Conservation (phyloP, 1,140 invertebrate genomes). For the Eupeodes corollae region DNA sequence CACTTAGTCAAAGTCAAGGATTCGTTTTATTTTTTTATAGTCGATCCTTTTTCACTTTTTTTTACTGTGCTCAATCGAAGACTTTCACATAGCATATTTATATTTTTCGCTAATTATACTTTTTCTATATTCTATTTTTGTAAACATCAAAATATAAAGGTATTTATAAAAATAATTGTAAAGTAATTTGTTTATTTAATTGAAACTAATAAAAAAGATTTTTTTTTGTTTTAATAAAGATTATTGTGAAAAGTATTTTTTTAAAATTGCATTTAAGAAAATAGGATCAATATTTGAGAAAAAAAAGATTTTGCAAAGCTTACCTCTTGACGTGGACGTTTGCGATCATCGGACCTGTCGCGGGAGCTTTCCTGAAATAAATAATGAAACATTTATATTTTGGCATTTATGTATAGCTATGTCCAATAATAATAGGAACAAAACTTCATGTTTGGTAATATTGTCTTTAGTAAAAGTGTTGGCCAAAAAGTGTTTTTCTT, state of each 20-base stretch:
- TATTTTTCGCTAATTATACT: slow-evolving; percentile 27
- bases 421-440: too few relatives aligned
- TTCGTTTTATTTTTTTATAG: too few relatives aligned
- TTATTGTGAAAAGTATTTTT: too few relatives aligned
- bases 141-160: slow-evolving; percentile 10
- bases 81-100: slow-evolving; percentile 5
- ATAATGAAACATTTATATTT: too few relatives aligned
- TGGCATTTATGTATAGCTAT: too few relatives aligned
- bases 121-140: neutral
- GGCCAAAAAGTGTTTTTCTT: too few relatives aligned
- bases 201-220: slow-evolving; percentile 4
- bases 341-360: slow-evolving; percentile 27
- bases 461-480: too few relatives aligned
- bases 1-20: too few relatives aligned
- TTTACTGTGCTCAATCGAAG: too few relatives aligned
- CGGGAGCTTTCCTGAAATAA: slow-evolving; percentile 22
- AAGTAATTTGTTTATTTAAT: slow-evolving; percentile 2
- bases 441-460: too few relatives aligned
- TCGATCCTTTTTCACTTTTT: too few relatives aligned
- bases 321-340: slow-evolving; percentile 31
- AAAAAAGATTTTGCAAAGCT: slow-evolving; percentile 11
- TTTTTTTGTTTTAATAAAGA: slow-evolving; percentile 9
- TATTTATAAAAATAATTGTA: slow-evolving; percentile 1
- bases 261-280: neutral
- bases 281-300: neutral